A percentile compares a stretch with the other conserved stretches of the same genome.
phyloP scores from a whole-genome alignment of 2,113 vertebrate species.

The Synodontis membranacea region DNA sequence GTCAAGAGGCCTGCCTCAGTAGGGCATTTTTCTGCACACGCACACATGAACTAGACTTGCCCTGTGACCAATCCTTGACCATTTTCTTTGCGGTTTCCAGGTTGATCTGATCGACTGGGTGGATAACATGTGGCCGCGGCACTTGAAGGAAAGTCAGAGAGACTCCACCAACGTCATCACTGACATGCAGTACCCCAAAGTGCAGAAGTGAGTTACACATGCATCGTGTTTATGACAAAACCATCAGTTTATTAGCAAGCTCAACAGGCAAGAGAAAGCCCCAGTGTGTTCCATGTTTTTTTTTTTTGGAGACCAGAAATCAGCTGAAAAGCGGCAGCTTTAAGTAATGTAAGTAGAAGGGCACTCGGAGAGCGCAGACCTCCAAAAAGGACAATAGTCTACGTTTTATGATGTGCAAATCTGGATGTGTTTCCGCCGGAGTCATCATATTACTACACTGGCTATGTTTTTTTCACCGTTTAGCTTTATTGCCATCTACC shows the following conservation, averaged over 20 bases:
- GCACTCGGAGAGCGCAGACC: no score
- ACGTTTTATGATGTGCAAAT: no score
- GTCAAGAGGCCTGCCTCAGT: conserved; percentile 95
- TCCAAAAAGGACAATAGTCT: no score
- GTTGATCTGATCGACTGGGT: conserved; percentile 99
- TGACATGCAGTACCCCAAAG: conserved; percentile 99
- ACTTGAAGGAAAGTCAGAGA: conserved; percentile 94
- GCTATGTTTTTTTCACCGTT: no score
- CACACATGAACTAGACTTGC: not conserved
- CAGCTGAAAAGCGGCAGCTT: not conserved
- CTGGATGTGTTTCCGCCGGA: no score
- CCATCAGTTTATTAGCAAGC: conserved; percentile 28
- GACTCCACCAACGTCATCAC: conserved; percentile 96
- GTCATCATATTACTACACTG: no score
- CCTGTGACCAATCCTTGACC: not conserved
- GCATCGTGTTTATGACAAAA: not conserved
- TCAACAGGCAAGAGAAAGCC: not conserved
- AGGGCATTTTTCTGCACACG: conserved; percentile 15
- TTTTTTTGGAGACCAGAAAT: not conserved
- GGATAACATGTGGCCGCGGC: conserved; percentile 98
- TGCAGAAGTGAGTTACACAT: conserved; percentile 88
- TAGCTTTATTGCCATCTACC: no score
- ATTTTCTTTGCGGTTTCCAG: conserved; percentile 62
- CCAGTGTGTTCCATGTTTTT: not conserved
- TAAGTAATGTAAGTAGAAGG: no score